Conservation (phyloP, 2,888 invertebrate species). For the Chorisops tibialis region DNA sequence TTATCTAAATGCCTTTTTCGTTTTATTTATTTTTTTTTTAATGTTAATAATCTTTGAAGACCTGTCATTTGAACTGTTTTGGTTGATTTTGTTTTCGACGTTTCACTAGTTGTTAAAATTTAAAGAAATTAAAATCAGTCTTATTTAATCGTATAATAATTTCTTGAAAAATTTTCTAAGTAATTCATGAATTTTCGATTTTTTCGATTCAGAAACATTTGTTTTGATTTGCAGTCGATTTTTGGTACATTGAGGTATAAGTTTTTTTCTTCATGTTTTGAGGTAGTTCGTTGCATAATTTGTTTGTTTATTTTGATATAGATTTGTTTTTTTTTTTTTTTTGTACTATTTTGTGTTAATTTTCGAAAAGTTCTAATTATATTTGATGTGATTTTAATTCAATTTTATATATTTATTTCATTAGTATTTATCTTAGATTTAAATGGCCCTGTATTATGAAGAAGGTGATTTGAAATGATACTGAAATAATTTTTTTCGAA, state of each 20-base stretch:
- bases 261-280: neutral
- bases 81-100: no score
- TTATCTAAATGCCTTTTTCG: no score
- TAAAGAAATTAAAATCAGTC: constrained; percentile 5
- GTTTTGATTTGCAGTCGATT: neutral
- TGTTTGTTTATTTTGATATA: neutral
- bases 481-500: no score
- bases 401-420: neutral
- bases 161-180: neutral
- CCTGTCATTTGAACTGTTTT: no score
- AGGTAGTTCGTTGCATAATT: constrained; percentile 17
- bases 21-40: no score
- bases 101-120: no score
- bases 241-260: constrained; percentile 4
- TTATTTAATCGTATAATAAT: constrained; percentile 16
- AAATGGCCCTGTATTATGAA: constrained; percentile 10
- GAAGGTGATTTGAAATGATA: no score
- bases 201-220: neutral
- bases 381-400: neutral
- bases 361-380: no score
- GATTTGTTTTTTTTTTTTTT: neutral
- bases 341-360: constrained; percentile 12
- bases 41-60: no score
- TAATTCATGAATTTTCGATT: no score
- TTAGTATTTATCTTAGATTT: constrained; percentile 7